These are phyloP conservation scores for Steinernema khuongi DNA, from an alignment of 1,140 invertebrate genomes.

Conservation along the genomic window DNA sequence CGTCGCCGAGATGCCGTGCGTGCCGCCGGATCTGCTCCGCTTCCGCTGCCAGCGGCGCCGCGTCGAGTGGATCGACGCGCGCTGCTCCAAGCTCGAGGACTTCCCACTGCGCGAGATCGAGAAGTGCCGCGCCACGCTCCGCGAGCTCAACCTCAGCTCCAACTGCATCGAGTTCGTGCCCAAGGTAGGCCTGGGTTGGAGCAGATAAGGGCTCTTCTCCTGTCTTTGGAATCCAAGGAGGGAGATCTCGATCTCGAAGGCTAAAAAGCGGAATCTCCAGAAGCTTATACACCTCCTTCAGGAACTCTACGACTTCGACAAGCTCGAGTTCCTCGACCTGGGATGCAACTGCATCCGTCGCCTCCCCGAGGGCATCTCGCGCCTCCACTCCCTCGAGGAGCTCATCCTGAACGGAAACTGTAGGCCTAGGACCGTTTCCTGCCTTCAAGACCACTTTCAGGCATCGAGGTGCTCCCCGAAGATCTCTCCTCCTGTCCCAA, in stretches of 20 bases:
- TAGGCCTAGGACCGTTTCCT: neutral
- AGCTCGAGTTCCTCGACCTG: neutral
- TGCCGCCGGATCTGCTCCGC: neutral
- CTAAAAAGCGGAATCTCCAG: neutral
- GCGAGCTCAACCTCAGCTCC: constrained; percentile 2
- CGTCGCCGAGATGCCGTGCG: neutral
- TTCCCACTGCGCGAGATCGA: neutral
- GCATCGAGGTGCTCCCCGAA: neutral
- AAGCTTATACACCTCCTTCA: neutral
- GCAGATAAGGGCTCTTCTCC: no score
- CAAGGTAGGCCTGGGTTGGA: neutral
- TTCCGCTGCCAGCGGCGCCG: neutral
- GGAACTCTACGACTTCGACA: neutral
- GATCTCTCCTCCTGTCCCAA: neutral
- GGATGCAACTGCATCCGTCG: neutral
- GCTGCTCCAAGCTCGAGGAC: constrained; percentile 1
- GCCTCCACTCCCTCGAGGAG: neutral
- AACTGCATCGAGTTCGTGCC: constrained; percentile 7
- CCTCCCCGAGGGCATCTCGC: neutral
- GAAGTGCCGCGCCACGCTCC: neutral
- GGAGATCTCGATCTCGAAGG: no score
- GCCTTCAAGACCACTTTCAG: neutral
- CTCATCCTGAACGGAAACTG: neutral
- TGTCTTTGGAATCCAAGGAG: no score
- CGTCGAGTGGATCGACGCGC: constrained; percentile 3